A percentile compares a stretch with the other conserved stretches of the same genome.
phyloP scores from a whole-genome alignment of 2,888 invertebrate species.

The Agrochola lota region DNA sequence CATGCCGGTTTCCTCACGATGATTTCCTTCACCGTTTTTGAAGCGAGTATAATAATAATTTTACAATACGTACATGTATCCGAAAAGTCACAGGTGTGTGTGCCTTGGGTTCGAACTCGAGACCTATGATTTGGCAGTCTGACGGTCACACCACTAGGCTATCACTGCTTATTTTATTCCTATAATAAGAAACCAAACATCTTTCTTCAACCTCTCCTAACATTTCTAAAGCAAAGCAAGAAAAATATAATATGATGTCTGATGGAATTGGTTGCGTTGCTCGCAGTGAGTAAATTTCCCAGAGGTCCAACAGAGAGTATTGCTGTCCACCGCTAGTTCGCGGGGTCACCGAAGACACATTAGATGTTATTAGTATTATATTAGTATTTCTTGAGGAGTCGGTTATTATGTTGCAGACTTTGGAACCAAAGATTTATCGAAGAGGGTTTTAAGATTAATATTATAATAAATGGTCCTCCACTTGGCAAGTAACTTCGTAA shows the following conservation, averaged over 20 bases:
- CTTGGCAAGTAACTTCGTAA: too few species aligned
- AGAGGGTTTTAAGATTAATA: background rate
- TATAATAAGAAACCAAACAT: background rate
- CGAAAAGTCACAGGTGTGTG: too few species aligned
- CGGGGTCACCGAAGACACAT: constrained; percentile 50
- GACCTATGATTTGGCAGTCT: too few species aligned
- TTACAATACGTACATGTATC: too few species aligned
- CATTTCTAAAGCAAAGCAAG: constrained; percentile 26
- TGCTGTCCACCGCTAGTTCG: constrained; percentile 55
- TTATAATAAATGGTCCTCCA: background rate
- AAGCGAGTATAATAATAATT: too few species aligned
- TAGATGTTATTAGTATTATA: constrained; percentile 28
- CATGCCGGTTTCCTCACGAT: too few species aligned
- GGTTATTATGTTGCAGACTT: background rate
- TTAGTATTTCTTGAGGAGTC: background rate
- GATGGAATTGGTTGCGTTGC: constrained; percentile 56
- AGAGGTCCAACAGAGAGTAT: constrained; percentile 51
- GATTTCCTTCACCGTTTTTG: too few species aligned
- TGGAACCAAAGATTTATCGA: background rate
- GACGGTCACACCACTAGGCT: too few species aligned
- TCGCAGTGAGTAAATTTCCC: constrained; percentile 63
- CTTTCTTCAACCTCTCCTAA: background rate
- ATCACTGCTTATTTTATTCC: too few species aligned
- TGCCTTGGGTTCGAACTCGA: too few species aligned
- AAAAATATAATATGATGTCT: constrained; percentile 50